Conservation (phyloP, 2,113 vertebrate genomes). For the Sinocyclocheilus maitianheensis region DNA sequence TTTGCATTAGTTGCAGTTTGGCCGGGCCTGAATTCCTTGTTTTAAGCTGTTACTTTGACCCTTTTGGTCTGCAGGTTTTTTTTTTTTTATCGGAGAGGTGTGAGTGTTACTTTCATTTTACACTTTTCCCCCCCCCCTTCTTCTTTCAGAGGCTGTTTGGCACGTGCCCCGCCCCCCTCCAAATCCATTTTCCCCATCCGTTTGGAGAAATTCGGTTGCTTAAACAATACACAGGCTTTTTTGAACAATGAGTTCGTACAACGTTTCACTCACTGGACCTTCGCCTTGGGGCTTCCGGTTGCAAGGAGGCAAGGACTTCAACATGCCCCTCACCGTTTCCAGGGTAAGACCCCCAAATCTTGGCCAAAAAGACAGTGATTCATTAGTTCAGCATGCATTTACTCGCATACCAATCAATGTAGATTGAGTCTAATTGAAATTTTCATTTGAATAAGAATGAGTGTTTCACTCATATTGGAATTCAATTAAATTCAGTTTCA, state of each 20-base stretch:
- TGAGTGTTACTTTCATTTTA: conserved; percentile 4
- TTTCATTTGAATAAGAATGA: neutral
- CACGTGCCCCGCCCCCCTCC: conserved; percentile 49
- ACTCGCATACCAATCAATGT: neutral
- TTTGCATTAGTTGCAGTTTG: conserved; percentile 11
- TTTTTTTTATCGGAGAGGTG: neutral
- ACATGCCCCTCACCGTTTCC: conserved; percentile 92
- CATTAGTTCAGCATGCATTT: neutral
- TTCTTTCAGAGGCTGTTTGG: conserved; percentile 67
- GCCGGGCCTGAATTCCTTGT: conserved; percentile 32
- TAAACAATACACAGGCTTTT: conserved; percentile 38
- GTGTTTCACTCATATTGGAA: neutral
- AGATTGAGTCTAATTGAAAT: neutral
- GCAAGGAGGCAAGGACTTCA: conserved; percentile 98
- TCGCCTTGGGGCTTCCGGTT: conserved; percentile 98
- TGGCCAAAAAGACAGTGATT: neutral
- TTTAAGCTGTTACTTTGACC: conserved; percentile 29
- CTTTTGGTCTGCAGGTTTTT: conserved; percentile 45
- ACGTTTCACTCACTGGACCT: conserved; percentile 86
- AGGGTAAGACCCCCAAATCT: conserved; percentile 75
- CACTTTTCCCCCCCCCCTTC: conserved; percentile 34
- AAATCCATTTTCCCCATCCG: conserved; percentile 65
- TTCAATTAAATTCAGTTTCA: neutral
- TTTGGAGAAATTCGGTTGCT: conserved; percentile 53
- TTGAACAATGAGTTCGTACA: conserved; percentile 88